A percentile compares a stretch with the other conserved stretches of the same genome.
Evolutionary conservation across 1,140 invertebrate species (phyloP).

Genomic region (Tetramorium parvispinum): DNA sequence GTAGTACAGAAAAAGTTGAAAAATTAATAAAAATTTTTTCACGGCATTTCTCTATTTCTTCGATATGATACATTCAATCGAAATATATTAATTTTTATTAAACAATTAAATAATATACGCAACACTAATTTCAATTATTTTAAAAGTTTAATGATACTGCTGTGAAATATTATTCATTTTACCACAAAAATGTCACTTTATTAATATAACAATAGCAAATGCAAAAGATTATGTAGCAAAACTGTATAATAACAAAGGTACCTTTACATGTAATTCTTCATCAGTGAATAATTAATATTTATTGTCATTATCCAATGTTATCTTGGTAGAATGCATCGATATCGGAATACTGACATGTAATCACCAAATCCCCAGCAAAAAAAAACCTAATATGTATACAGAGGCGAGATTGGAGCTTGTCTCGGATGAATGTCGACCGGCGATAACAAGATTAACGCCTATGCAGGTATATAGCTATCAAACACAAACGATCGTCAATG

Average conservation of each 20-base stretch:
- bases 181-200: neutral
- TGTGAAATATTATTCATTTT: neutral
- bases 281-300: neutral
- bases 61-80: neutral
- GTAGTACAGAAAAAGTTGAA: neutral
- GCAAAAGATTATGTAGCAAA: neutral
- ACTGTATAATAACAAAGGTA: neutral
- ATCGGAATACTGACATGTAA: neutral
- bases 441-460: constrained; percentile 45
- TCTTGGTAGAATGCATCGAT: neutral
- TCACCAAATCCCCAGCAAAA: neutral
- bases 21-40: neutral
- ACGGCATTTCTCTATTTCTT: neutral
- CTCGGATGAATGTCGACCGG: constrained; percentile 17
- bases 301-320: neutral
- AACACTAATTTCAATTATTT: neutral
- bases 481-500: constrained; percentile 48
- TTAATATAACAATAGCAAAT: neutral
- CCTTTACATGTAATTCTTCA: neutral
- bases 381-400: constrained; percentile 30
- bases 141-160: neutral
- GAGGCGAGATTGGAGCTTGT: constrained; percentile 4
- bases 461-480: constrained; percentile 33
- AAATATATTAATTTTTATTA: neutral
- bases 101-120: neutral